phyloP scores from a whole-genome alignment of 2,888 invertebrate genomes.

The Cantharis rufa region DNA sequence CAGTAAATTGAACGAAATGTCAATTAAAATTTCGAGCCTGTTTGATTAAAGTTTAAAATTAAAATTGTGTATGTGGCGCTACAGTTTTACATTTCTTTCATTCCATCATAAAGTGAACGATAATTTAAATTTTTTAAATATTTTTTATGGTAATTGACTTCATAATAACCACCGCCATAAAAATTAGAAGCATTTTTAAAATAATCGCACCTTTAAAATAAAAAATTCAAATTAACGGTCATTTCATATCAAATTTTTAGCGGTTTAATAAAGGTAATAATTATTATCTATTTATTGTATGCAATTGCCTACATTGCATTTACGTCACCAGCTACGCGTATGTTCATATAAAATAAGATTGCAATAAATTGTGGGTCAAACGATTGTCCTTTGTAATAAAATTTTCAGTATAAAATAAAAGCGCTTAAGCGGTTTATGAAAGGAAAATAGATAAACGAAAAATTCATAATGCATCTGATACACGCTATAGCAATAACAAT shows the following conservation, averaged over 20 bases:
- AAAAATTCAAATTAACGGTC: background rate
- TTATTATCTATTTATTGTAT: too few species aligned
- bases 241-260: too few species aligned
- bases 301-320: too few species aligned
- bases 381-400: background rate
- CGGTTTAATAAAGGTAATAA: too few species aligned
- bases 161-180: background rate
- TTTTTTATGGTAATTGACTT: background rate
- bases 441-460: background rate
- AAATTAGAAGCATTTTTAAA: background rate
- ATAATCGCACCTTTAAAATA: background rate
- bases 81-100: background rate
- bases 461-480: background rate
- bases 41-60: constrained; percentile 16
- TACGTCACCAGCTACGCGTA: too few species aligned
- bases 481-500: background rate
- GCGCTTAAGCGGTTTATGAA: background rate
- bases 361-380: background rate
- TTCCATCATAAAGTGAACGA: background rate
- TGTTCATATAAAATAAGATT: too few species aligned
- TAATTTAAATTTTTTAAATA: background rate
- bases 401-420: background rate
- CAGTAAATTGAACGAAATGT: constrained; percentile 15
- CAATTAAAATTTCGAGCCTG: constrained; percentile 15
- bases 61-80: constrained; percentile 6